Evolutionary conservation across 1,140 invertebrate species (phyloP).

Genomic region (Cherax quadricarinatus): DNA sequence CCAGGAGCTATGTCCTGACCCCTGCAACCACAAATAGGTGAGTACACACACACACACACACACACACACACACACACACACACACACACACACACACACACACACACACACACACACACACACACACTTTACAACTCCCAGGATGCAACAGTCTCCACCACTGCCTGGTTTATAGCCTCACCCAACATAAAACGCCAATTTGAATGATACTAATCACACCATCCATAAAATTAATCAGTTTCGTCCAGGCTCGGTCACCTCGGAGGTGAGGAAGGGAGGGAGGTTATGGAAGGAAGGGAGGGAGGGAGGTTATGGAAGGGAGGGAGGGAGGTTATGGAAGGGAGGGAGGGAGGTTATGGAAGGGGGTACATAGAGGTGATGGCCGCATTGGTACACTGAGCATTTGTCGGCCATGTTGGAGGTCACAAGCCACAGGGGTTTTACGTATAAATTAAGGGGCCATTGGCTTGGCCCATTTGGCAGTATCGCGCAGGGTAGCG

Average conservation of each 20-base stretch:
- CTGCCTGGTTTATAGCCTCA: slow-evolving; percentile 1
- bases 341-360: no score
- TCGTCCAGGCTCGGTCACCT: background rate
- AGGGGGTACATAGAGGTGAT: background rate
- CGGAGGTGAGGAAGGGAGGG: background rate
- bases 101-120: background rate
- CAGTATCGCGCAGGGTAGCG: no score
- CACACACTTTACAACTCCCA: slow-evolving; percentile 2
- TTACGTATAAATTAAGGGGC: no score
- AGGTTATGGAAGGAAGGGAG: no score
- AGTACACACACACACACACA: background rate
- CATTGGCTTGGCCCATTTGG: no score
- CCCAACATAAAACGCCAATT: slow-evolving; percentile 36
- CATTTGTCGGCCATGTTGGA: background rate
- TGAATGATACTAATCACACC: slow-evolving; percentile 49
- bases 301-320: no score
- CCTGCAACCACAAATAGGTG: no score
- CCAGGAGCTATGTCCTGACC: no score
- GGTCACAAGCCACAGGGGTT: no score
- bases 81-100: background rate
- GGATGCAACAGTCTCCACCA: slow-evolving; percentile 19
- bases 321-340: background rate
- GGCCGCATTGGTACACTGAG: background rate
- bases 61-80: background rate
- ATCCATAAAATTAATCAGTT: slow-evolving; percentile 53